Conservation (phyloP, 1,140 invertebrate genomes). For the Laodelphax striatellus region DNA sequence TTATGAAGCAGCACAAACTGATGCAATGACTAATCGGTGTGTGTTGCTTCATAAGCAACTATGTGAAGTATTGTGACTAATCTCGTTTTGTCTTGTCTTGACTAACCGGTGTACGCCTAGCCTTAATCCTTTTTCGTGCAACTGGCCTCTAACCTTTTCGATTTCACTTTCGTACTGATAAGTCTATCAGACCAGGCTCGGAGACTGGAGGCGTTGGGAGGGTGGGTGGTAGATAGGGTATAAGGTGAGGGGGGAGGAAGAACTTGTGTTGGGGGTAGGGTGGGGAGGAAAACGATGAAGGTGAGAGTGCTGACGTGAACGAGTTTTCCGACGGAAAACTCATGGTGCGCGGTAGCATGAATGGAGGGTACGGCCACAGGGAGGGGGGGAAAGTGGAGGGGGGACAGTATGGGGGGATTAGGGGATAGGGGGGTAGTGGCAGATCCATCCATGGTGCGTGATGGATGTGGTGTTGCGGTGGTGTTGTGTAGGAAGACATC, state of each 20-base stretch:
- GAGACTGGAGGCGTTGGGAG: neutral
- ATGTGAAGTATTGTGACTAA: too few species aligned
- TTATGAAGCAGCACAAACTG: too few species aligned
- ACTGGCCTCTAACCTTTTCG: too few species aligned
- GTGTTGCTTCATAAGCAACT: too few species aligned
- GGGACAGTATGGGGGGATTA: neutral
- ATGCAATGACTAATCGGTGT: too few species aligned
- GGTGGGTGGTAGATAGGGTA: neutral
- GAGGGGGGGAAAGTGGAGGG: neutral
- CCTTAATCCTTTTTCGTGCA: too few species aligned
- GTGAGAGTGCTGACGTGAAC: too few species aligned
- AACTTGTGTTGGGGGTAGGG: neutral
- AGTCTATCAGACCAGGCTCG: neutral
- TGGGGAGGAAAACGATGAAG: too few species aligned
- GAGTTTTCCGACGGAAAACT: too few species aligned
- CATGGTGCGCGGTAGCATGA: neutral
- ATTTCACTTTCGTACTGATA: neutral
- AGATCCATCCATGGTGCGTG: neutral
- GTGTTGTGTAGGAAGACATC: too few species aligned
- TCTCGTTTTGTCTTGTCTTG: too few species aligned
- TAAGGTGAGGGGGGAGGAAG: neutral
- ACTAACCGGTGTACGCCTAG: too few species aligned
- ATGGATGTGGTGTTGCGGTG: neutral
- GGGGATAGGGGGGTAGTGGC: neutral
- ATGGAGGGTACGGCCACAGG: neutral